phyloP scores from a whole-genome alignment of 2,888 invertebrate species.

The Autographa gamma region DNA sequence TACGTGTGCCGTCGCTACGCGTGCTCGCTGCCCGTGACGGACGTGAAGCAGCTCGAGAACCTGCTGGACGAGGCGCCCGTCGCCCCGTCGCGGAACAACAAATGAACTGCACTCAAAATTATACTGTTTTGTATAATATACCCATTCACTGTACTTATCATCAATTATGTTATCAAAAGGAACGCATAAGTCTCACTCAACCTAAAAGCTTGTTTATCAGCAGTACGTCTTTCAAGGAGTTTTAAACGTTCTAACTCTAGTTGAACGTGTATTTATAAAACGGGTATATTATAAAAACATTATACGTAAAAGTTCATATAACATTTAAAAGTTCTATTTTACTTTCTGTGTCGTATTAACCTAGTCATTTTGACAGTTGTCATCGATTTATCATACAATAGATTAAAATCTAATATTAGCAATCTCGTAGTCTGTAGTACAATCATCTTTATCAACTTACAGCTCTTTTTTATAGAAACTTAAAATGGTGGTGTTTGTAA shows the following conservation, averaged over 20 bases:
- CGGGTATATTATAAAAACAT: conserved; percentile 2
- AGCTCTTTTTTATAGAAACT: conserved; percentile 25
- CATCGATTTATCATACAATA: conserved; percentile 17
- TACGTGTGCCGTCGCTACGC: conserved; percentile 94
- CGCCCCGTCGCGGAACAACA: conserved; percentile 47
- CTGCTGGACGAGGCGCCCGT: conserved; percentile 85
- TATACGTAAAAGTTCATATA: background rate
- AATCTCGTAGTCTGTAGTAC: conserved; percentile 6
- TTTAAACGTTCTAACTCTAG: too few relatives aligned
- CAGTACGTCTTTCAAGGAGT: too few relatives aligned
- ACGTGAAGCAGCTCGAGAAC: conserved; percentile 89
- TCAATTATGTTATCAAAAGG: conserved; percentile 33
- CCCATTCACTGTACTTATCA: conserved; percentile 45
- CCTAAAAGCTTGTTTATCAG: too few relatives aligned
- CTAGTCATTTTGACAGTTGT: conserved; percentile 38
- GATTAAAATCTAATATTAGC: conserved; percentile 14
- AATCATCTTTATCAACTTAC: conserved; percentile 17
- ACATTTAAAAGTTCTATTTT: conserved; percentile 9
- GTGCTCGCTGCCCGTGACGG: conserved; percentile 93
- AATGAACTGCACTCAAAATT: conserved; percentile 40
- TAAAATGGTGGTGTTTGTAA: conserved; percentile 6
- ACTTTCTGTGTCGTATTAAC: conserved; percentile 38
- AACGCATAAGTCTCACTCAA: background rate
- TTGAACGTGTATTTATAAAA: too few relatives aligned
- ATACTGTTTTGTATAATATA: conserved; percentile 41